Evolutionary conservation across 2,797 vertebrate species (phyloP).

Genomic region (Peromyscus eremicus): DNA sequence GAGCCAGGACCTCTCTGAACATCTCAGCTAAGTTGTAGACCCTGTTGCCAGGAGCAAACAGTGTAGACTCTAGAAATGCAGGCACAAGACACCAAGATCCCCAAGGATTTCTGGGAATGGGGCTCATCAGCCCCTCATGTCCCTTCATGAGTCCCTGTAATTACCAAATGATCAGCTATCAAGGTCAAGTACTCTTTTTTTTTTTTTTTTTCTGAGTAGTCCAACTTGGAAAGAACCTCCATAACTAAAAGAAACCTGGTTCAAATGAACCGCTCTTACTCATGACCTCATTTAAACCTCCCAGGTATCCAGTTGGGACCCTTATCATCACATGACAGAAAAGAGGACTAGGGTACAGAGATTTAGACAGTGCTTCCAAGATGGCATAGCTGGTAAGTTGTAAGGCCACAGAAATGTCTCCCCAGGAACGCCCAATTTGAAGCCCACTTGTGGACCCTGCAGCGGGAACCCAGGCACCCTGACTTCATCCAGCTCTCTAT

Average conservation of each 20-base stretch:
- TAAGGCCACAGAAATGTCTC: neutral
- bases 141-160: neutral
- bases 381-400: neutral
- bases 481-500: accelerated
- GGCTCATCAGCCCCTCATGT: neutral
- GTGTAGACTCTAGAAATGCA: neutral
- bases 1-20: neutral
- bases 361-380: neutral
- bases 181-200: neutral
- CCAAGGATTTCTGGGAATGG: neutral
- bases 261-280: neutral
- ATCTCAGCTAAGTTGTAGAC: neutral
- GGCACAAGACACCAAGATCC: neutral
- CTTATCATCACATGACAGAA: neutral
- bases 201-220: neutral
- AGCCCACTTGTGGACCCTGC: accelerated
- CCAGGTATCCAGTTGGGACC: neutral
- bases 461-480: neutral
- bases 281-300: neutral
- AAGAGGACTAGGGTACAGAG: neutral
- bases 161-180: neutral
- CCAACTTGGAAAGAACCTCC: neutral
- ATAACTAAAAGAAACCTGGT: neutral
- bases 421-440: accelerated
- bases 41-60: neutral